Conservation (phyloP, 2,797 vertebrate genomes). For the Epinephelus awoara region DNA sequence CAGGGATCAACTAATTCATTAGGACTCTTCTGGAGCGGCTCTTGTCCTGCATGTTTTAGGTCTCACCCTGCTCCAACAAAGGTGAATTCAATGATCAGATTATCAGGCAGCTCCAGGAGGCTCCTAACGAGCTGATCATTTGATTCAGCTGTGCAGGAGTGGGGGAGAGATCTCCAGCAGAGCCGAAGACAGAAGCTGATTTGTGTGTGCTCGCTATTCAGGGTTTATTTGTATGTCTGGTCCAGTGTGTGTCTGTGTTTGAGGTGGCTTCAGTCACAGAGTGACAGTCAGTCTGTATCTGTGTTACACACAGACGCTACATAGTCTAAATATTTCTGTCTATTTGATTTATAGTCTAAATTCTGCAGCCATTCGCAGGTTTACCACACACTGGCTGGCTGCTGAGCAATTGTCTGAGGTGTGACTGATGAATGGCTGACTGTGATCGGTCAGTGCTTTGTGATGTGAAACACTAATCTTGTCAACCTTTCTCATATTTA, state of each 20-base stretch:
- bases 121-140: too few species aligned
- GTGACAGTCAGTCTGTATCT: neutral
- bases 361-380: neutral
- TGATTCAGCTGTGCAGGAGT: too few species aligned
- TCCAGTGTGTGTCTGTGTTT: neutral
- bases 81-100: too few species aligned
- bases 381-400: neutral
- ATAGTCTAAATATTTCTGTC: constrained; percentile 1
- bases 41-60: too few species aligned
- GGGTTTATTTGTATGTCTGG: neutral
- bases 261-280: neutral
- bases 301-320: neutral
- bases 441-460: neutral
- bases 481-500: neutral
- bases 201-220: too few species aligned
- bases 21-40: too few species aligned
- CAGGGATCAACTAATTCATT: too few species aligned
- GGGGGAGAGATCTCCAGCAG: too few species aligned
- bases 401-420: neutral
- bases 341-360: neutral
- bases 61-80: too few species aligned
- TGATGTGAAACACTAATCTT: neutral
- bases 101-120: too few species aligned
- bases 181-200: too few species aligned
- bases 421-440: neutral